Conservation (phyloP, 2,888 invertebrate species). For the Slavum lentiscoides region DNA sequence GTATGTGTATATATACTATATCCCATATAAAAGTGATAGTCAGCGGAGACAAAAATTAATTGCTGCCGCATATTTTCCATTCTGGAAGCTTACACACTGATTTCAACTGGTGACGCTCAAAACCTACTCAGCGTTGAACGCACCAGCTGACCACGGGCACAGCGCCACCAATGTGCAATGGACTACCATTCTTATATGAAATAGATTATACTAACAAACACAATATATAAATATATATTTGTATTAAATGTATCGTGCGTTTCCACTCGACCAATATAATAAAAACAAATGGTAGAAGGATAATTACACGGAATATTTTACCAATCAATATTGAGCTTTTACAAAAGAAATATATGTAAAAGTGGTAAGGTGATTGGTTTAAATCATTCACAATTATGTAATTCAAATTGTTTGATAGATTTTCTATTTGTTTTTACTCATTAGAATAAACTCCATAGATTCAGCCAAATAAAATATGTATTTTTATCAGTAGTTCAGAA, state of each 20-base stretch:
- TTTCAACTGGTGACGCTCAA: too few species aligned
- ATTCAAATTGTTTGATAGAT: neutral
- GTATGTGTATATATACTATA: too few species aligned
- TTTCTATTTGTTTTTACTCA: neutral
- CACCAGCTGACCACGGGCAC: too few species aligned
- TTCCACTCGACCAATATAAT: conserved; percentile 28
- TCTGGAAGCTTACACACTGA: too few species aligned
- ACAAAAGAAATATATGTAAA: neutral
- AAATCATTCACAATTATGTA: neutral
- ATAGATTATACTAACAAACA: neutral
- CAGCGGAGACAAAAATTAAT: too few species aligned
- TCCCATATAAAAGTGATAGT: too few species aligned
- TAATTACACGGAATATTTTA: conserved; percentile 26
- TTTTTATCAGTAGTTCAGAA: conserved; percentile 22
- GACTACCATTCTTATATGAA: too few species aligned
- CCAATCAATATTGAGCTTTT: conserved; percentile 36
- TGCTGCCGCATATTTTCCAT: too few species aligned
- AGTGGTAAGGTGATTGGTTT: conserved; percentile 4
- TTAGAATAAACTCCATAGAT: conserved; percentile 28
- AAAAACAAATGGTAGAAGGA: conserved; percentile 18
- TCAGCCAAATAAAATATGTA: conserved; percentile 5
- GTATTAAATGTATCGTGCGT: conserved; percentile 23
- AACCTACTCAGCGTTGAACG: too few species aligned
- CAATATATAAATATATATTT: neutral
- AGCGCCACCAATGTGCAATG: too few species aligned